Percentiles rank a stretch among this genome's conserved stretches.
Evolutionary conservation across 2,797 vertebrate genomes (phyloP).

Genomic region (Thalassophryne amazonica): DNA sequence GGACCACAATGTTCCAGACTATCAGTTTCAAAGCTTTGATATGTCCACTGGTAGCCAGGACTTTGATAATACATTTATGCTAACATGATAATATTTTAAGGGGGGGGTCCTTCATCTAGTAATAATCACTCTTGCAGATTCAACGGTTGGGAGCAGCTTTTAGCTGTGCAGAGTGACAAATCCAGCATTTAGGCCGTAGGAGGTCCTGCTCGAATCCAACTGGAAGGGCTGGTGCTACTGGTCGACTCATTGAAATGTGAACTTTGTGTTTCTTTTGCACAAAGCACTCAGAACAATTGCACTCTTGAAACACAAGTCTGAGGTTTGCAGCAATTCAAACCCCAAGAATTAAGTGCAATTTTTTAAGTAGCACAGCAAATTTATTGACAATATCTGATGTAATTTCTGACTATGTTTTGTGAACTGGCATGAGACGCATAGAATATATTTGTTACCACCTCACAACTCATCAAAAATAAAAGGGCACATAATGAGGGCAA

Average conservation of each 20-base stretch:
- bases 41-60: too few species aligned
- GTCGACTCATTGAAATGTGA: conserved; percentile 20
- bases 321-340: neutral
- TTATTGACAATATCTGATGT: neutral
- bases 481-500: too few species aligned
- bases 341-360: neutral
- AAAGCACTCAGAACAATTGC: neutral
- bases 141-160: neutral
- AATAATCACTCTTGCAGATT: neutral
- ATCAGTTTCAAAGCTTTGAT: too few species aligned
- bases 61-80: too few species aligned
- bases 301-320: neutral
- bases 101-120: too few species aligned
- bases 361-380: neutral
- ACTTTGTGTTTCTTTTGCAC: neutral
- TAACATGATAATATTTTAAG: too few species aligned
- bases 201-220: neutral
- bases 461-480: too few species aligned
- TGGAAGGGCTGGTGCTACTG: conserved; percentile 20
- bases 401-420: neutral
- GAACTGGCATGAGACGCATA: too few species aligned
- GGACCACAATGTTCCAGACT: too few species aligned
- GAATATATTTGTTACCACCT: too few species aligned
- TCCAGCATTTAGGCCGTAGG: neutral
- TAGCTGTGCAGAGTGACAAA: neutral